These are phyloP conservation scores for Rotaria sp. DNA, from an alignment of 2,888 invertebrate species.

Conservation along the genomic window DNA sequence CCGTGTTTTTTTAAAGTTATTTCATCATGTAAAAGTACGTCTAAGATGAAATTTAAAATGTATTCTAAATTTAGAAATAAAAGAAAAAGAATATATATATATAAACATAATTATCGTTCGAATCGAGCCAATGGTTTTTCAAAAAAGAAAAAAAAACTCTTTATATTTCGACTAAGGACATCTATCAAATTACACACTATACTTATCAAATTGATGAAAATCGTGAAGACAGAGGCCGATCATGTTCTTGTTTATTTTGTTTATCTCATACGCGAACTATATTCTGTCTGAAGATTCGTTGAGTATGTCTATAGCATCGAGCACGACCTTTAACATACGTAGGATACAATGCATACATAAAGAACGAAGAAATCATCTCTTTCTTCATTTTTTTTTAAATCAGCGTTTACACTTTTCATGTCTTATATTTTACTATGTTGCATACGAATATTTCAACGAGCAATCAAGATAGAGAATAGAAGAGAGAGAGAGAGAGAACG, in stretches of 20 bases:
- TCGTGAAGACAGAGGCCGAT: background rate
- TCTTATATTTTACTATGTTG: background rate
- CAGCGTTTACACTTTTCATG: background rate
- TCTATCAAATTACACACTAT: background rate
- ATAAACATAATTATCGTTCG: background rate
- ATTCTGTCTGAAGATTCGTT: background rate
- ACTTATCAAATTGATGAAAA: slow-evolving; percentile 6
- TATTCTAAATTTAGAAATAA: background rate
- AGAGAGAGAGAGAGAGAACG: background rate
- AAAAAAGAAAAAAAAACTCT: background rate
- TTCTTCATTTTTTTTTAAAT: slow-evolving; percentile 4
- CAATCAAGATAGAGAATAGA: background rate
- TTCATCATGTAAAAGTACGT: background rate
- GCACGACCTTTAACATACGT: background rate
- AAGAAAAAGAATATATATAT: background rate
- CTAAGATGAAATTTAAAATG: background rate
- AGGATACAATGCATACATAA: background rate
- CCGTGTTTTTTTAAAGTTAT: background rate
- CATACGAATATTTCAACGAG: background rate
- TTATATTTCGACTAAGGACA: background rate
- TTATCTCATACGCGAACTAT: background rate
- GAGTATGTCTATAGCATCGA: background rate
- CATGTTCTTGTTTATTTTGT: background rate
- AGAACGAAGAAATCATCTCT: background rate
- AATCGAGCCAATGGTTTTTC: background rate